These are phyloP conservation scores for Heliconius aoede DNA, from an alignment of 2,888 invertebrate species.

Conservation along the genomic window DNA sequence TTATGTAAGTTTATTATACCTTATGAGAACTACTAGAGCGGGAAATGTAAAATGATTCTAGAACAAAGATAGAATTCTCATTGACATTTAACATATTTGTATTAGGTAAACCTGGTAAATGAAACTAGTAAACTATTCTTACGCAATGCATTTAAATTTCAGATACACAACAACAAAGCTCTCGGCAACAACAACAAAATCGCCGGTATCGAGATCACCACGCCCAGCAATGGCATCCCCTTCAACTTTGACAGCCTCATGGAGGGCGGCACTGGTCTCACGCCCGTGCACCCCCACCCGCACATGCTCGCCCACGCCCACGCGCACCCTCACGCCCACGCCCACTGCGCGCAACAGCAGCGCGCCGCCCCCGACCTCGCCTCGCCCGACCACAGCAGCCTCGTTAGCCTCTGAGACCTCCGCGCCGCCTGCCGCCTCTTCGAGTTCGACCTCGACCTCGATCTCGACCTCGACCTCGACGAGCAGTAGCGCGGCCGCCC, in stretches of 20 bases:
- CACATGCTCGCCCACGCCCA: constrained; percentile 78
- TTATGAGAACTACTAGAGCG: no score
- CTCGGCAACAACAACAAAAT: constrained; percentile 83
- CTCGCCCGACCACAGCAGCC: constrained; percentile 90
- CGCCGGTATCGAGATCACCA: constrained; percentile 92
- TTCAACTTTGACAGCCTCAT: constrained; percentile 96
- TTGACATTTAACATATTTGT: not conserved
- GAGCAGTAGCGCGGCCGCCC: constrained; percentile 38
- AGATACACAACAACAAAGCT: constrained; percentile 79
- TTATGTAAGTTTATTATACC: not conserved
- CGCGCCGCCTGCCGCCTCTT: constrained; percentile 53
- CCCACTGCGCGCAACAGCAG: constrained; percentile 91
- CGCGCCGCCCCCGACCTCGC: constrained; percentile 88
- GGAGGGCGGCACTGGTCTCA: constrained; percentile 96
- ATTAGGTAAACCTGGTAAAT: not conserved
- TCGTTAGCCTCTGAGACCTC: constrained; percentile 90
- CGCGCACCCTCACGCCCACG: constrained; percentile 88
- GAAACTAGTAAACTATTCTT: not conserved
- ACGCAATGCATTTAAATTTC: constrained; percentile 48
- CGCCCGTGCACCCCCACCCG: constrained; percentile 88
- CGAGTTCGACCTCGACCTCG: constrained; percentile 34
- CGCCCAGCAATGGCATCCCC: constrained; percentile 93
- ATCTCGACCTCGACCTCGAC: constrained; percentile 28
- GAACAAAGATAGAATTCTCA: no score
- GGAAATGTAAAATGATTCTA: not conserved